These are phyloP conservation scores for Cyanoderma ruficeps DNA, from an alignment of 2,113 vertebrate species.

Conservation along the genomic window DNA sequence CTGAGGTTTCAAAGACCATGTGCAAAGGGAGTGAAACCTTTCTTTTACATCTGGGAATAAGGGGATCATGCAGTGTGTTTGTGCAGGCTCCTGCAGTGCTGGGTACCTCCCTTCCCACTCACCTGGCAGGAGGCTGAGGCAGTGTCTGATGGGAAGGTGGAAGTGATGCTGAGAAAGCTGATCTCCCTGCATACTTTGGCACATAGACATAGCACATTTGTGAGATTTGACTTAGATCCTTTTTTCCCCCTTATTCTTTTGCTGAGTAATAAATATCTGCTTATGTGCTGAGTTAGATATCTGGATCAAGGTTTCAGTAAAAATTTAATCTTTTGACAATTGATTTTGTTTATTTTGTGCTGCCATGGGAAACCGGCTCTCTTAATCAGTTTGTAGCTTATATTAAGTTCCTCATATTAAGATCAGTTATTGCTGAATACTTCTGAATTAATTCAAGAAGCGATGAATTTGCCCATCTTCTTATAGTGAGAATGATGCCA, in stretches of 20 bases:
- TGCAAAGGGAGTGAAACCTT: neutral
- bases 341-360: neutral
- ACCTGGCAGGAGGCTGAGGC: neutral
- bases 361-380: neutral
- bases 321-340: neutral
- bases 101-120: neutral
- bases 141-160: neutral
- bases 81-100: accelerated
- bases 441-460: neutral
- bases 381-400: neutral
- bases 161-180: neutral
- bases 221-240: neutral
- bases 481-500: neutral
- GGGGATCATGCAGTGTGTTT: accelerated
- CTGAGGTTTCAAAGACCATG: neutral
- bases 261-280: neutral
- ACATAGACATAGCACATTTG: neutral
- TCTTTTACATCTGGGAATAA: neutral
- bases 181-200: neutral
- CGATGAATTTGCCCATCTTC: accelerated
- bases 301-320: neutral
- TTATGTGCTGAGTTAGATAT: neutral
- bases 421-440: neutral
- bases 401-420: neutral
- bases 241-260: neutral